Evolutionary conservation across 2,888 invertebrate genomes (phyloP).

Genomic region (Pterobdella sp.): DNA sequence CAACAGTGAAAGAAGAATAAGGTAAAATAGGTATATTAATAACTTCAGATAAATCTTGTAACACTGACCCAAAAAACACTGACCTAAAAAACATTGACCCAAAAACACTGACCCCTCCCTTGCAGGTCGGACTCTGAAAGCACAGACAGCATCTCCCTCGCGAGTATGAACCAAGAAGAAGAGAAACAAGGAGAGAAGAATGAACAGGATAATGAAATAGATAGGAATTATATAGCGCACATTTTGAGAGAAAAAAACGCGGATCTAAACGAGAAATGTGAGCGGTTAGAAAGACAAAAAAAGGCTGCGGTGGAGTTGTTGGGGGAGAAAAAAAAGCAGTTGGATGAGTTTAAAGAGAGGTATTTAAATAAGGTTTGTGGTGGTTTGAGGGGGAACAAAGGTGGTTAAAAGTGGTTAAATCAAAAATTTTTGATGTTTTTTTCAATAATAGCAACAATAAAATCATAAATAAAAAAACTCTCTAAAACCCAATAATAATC

Average conservation of each 20-base stretch:
- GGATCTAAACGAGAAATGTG: slow-evolving; percentile 33
- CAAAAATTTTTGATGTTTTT: too few species aligned
- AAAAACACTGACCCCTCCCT: not conserved
- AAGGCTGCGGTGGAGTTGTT: slow-evolving; percentile 35
- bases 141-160: slow-evolving; percentile 21
- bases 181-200: slow-evolving; percentile 20
- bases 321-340: slow-evolving; percentile 33
- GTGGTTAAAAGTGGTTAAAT: not conserved
- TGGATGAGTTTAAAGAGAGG: slow-evolving; percentile 33
- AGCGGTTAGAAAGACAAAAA: slow-evolving; percentile 37
- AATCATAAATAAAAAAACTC: too few species aligned
- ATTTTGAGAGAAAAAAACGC: slow-evolving; percentile 35
- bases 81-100: not conserved
- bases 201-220: slow-evolving; percentile 36
- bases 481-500: too few species aligned
- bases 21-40: too few species aligned
- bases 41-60: not conserved
- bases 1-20: too few species aligned
- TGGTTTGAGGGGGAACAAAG: not conserved
- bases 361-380: not conserved
- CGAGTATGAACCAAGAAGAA: slow-evolving; percentile 4
- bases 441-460: too few species aligned
- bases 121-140: not conserved
- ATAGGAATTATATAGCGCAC: slow-evolving; percentile 31
- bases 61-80: not conserved